Percentiles rank a stretch among this genome's conserved stretches.
phyloP scores from a whole-genome alignment of 2,888 invertebrate genomes.

The Folsomia manolachei region DNA sequence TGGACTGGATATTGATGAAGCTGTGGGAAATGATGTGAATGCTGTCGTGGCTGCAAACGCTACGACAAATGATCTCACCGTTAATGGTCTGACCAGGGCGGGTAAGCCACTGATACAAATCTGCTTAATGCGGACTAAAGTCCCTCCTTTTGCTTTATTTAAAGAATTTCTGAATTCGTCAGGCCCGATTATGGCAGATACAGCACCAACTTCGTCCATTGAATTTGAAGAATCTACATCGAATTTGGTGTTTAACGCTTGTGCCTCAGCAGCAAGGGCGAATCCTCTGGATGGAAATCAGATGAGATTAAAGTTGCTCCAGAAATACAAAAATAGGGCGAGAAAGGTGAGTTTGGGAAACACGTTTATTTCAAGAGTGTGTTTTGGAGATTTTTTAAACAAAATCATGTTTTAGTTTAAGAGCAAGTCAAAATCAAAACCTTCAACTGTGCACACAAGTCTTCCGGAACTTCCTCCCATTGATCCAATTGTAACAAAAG shows the following conservation, averaged over 20 bases:
- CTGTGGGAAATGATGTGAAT: background rate
- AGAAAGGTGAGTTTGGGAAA: background rate
- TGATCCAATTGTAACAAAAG: background rate
- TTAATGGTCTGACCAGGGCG: background rate
- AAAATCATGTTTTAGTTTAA: no score
- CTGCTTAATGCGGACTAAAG: background rate
- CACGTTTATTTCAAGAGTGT: no score
- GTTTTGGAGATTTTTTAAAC: no score
- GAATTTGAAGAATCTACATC: no score
- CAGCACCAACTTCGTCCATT: no score
- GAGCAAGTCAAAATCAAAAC: no score
- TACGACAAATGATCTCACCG: conserved; percentile 19
- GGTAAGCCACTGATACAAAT: background rate
- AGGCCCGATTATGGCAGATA: no score
- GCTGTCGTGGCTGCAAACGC: no score
- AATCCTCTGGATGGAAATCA: conserved; percentile 2
- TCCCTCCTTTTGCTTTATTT: no score
- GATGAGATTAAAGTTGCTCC: conserved; percentile 24
- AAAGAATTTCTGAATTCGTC: no score
- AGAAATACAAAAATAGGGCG: conserved; percentile 20
- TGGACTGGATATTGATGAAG: background rate
- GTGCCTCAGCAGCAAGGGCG: background rate
- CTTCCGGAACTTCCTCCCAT: no score
- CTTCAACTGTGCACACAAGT: no score
- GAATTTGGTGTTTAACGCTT: background rate